phyloP scores from a whole-genome alignment of 1,140 invertebrate genomes.

The Triops longicaudatus region DNA sequence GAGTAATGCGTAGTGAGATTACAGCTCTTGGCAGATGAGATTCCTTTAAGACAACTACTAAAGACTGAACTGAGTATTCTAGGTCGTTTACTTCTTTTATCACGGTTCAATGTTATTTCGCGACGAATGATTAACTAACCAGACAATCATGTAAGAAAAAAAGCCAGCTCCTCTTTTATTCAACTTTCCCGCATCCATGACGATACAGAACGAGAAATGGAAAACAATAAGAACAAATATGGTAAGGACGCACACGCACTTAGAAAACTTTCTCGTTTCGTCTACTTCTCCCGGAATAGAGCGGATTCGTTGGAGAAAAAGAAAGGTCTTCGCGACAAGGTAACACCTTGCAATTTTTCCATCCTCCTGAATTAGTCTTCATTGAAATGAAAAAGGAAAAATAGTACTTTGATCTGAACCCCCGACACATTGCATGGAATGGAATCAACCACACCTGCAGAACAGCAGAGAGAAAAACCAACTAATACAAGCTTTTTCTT shows the following conservation, averaged over 20 bases:
- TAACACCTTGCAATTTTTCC: neutral
- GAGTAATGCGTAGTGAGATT: no score
- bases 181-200: constrained; percentile 6
- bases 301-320: neutral
- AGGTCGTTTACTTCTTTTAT: no score
- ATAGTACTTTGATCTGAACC: no score
- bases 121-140: neutral
- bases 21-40: no score
- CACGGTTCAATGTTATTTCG: no score
- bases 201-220: neutral
- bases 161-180: constrained; percentile 12
- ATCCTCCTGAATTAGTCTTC: neutral
- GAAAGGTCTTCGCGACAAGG: neutral
- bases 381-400: no score
- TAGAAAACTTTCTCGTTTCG: neutral
- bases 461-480: neutral
- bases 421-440: neutral
- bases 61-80: no score
- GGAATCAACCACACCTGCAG: neutral
- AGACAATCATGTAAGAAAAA: neutral
- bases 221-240: neutral
- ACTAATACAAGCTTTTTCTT: no score
- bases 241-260: neutral
- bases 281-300: neutral
- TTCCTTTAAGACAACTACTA: no score